Conservation (phyloP, 2,797 vertebrate species). For the Centropyge bicolor region DNA sequence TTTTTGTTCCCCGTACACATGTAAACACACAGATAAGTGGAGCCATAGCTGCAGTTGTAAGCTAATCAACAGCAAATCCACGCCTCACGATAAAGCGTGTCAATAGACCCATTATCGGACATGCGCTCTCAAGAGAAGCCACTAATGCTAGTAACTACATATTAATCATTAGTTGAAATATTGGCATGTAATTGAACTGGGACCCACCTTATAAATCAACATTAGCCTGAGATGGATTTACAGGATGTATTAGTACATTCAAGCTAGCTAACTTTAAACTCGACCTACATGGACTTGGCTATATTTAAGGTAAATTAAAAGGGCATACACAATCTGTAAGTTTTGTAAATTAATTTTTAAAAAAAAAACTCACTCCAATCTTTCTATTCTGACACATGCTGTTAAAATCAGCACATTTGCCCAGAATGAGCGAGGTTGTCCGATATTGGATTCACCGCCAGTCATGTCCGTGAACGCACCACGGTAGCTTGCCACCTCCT, state of each 20-base stretch:
- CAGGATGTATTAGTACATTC: too few species aligned
- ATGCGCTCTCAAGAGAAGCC: not conserved
- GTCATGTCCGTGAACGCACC: conserved; percentile 9
- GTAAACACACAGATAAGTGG: not conserved
- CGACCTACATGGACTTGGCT: too few species aligned
- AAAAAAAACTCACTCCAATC: too few species aligned
- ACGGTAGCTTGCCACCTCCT: not conserved
- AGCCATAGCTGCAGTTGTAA: not conserved
- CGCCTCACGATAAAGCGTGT: fast-evolving
- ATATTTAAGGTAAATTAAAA: too few species aligned
- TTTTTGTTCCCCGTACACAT: not conserved
- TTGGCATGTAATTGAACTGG: not conserved
- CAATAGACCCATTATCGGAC: conserved; percentile 28
- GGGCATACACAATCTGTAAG: not conserved
- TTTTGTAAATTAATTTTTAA: not conserved
- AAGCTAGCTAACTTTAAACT: not conserved
- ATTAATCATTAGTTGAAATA: not conserved
- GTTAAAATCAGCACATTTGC: fast-evolving
- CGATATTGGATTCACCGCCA: conserved; percentile 2
- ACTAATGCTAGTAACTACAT: too few species aligned
- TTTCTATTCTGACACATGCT: fast-evolving
- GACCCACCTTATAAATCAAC: too few species aligned
- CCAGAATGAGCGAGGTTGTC: not conserved
- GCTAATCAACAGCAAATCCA: not conserved
- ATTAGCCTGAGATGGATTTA: not conserved